These are phyloP conservation scores for Canis aureus DNA, from an alignment of 2,113 vertebrate genomes.

Conservation along the genomic window DNA sequence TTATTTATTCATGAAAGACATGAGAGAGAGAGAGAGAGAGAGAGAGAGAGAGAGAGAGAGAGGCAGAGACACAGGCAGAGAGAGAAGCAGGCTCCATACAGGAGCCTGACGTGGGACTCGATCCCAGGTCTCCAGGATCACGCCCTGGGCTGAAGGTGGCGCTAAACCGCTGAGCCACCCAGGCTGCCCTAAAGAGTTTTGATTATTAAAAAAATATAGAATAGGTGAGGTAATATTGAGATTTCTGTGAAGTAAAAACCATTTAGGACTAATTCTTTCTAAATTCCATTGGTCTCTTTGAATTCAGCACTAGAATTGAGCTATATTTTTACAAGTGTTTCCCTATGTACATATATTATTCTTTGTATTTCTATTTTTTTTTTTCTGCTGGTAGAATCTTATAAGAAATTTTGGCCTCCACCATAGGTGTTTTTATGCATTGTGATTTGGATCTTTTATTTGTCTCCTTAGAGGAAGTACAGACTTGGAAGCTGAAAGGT, in stretches of 20 bases:
- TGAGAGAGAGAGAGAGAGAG: no score
- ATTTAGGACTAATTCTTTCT: background rate
- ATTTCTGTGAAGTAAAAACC: background rate
- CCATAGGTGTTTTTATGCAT: background rate
- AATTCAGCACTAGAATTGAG: constrained; percentile 26
- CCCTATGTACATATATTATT: background rate
- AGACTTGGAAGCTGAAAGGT: background rate
- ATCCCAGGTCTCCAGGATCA: no score
- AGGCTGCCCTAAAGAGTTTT: background rate
- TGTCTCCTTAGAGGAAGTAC: background rate
- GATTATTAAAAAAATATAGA: background rate
- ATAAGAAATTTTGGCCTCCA: background rate
- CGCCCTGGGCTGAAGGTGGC: no score
- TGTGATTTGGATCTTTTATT: background rate
- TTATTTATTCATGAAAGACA: no score
- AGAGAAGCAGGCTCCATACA: no score
- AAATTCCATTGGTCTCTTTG: constrained; percentile 6
- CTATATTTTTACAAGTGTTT: background rate
- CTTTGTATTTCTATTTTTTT: background rate
- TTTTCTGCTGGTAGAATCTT: background rate
- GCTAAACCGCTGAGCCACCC: no score
- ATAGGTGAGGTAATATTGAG: background rate
- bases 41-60: no score
- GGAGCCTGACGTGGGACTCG: no score
- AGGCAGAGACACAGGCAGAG: no score